A percentile compares a stretch with the other conserved stretches of the same genome.
phyloP scores from a whole-genome alignment of 2,797 vertebrate genomes.

The Chrysolophus pictus region DNA sequence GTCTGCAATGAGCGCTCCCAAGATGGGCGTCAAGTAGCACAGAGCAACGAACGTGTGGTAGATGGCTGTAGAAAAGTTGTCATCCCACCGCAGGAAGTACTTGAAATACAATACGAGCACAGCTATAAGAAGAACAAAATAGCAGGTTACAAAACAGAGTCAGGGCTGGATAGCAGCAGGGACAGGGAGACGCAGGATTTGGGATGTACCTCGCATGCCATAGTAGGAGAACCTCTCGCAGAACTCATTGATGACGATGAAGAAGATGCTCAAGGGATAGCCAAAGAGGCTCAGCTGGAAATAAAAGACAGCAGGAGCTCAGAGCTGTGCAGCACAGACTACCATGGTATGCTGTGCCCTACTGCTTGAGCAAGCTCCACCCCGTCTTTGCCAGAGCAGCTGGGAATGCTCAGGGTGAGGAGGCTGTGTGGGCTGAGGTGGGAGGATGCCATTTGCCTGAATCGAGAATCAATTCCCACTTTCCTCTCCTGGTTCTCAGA shows the following conservation, averaged over 20 bases:
- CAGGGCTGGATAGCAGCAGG: neutral
- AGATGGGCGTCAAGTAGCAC: slow-evolving; percentile 92
- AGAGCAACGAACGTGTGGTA: slow-evolving; percentile 94
- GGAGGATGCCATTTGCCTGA: neutral
- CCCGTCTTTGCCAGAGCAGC: accelerated
- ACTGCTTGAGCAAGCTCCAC: neutral
- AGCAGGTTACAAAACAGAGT: neutral
- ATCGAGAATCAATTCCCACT: neutral
- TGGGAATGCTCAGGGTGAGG: accelerated
- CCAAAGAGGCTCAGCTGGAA: slow-evolving; percentile 76
- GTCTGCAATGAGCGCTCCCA: slow-evolving; percentile 93
- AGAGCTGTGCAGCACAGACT: neutral
- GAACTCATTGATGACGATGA: slow-evolving; percentile 95
- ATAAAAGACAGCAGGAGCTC: neutral
- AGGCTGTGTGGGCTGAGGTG: neutral
- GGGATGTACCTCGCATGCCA: slow-evolving; percentile 91
- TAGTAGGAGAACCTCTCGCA: slow-evolving; percentile 98
- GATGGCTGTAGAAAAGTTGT: slow-evolving; percentile 88
- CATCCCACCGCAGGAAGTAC: slow-evolving; percentile 88
- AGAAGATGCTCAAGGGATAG: slow-evolving; percentile 94
- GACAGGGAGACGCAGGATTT: accelerated
- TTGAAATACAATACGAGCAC: slow-evolving; percentile 93
- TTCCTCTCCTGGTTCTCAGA: neutral
- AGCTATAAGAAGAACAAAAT: slow-evolving; percentile 76
- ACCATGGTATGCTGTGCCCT: neutral